Percentiles rank a stretch among this genome's conserved stretches.
Conservation (phyloP, 2,888 invertebrate species). For the Nephrotoma guestfalica region DNA sequence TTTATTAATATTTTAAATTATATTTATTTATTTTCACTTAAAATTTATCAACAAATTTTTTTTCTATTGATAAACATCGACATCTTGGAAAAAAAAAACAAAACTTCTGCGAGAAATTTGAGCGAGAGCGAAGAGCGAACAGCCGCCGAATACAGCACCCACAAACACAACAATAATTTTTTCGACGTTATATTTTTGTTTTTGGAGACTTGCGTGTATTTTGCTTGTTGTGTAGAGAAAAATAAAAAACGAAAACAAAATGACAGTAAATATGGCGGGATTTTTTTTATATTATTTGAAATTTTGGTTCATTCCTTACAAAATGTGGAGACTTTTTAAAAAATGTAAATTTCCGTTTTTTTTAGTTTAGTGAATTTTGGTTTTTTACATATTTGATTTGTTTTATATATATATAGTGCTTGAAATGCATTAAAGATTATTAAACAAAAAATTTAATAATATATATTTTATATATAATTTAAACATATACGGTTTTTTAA, state of each 20-base stretch:
- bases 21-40: neutral
- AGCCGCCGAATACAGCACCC: too few species aligned
- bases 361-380: neutral
- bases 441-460: neutral
- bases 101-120: neutral
- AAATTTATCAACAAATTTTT: neutral
- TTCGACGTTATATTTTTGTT: neutral
- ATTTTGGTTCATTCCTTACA: neutral
- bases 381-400: neutral
- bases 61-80: constrained; percentile 3
- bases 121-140: neutral
- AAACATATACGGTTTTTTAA: neutral
- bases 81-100: neutral
- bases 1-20: neutral
- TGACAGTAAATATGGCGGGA: neutral
- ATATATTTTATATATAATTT: neutral
- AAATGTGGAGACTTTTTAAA: neutral
- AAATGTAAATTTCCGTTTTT: neutral
- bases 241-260: neutral
- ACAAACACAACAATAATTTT: neutral
- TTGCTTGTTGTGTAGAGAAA: neutral
- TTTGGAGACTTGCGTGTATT: neutral
- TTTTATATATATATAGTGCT: neutral
- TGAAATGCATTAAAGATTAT: neutral
- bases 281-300: neutral